A percentile compares a stretch with the other conserved stretches of the same genome.
Evolutionary conservation across 2,888 invertebrate species (phyloP).

Genomic region (Epistrophella euchroma): DNA sequence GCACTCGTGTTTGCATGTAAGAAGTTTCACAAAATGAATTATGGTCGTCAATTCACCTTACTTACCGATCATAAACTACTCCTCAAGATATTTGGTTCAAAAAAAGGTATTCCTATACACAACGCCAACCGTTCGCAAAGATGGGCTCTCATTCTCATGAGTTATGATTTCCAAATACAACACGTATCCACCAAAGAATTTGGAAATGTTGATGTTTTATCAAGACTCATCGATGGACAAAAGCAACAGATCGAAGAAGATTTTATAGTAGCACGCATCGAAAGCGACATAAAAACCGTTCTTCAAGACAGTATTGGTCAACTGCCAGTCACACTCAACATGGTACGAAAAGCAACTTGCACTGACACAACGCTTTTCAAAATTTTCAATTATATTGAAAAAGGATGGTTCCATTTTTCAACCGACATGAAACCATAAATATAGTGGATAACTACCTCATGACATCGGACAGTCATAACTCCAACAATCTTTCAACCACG

Average conservation of each 20-base stretch:
- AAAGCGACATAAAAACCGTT: neutral
- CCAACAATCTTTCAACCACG: no score
- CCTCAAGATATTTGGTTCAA: no score
- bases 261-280: constrained; percentile 27
- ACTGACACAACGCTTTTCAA: neutral
- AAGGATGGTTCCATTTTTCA: constrained; percentile 7
- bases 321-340: neutral
- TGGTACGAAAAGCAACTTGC: neutral
- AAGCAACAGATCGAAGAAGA: constrained; percentile 7
- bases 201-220: constrained; percentile 55
- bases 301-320: neutral
- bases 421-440: constrained; percentile 16
- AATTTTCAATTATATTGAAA: constrained; percentile 11
- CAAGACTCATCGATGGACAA: constrained; percentile 21
- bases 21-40: constrained; percentile 79
- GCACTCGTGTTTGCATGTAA: constrained; percentile 78
- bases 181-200: constrained; percentile 60
- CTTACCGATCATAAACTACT: no score
- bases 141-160: constrained; percentile 58
- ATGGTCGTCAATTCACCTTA: no score
- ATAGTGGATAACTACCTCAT: constrained; percentile 14
- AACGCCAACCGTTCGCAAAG: constrained; percentile 4
- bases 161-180: constrained; percentile 68
- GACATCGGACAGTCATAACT: no score
- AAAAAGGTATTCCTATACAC: constrained; percentile 31